Evolutionary conservation across 1,140 invertebrate species (phyloP), one percentile per base, ranked within the genome.

Genomic region (Euschistus heros): DNA sequence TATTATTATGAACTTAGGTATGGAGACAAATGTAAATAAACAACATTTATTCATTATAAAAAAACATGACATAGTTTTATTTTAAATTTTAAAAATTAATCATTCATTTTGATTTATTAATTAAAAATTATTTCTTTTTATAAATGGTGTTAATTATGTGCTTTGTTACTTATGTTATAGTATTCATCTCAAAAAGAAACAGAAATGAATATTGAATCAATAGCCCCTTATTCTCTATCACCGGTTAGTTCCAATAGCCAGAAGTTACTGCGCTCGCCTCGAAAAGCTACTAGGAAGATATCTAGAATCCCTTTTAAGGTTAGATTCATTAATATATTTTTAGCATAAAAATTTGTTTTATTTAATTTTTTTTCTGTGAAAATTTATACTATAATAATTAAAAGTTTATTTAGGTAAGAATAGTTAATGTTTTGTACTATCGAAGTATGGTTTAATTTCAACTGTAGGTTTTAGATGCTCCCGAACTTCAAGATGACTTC

Each of bases 401-500:
- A 6, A 37, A 6, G 33, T 10, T 37, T 10, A 37, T 37, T 10
- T 10, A 37, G 33, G 5, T 37, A n/a, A n/a, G n/a, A n/a, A 13
- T 37, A 10, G 33, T 13, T 37, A 10, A 37, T 37, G 33, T 37
- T 37, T 37, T 37, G 1, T 6, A 37, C 1, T 4, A 37, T 37
- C 7, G 10, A 37, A 2, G 1, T 37, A 37, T 6, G 10, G 13
- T 4, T 10, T 10, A 37, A 37, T 37, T 6, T 37, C 1, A 37
- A 6, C 33, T 13, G 8, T 50, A 80, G 79, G 87, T 97, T 0
- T 80, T 99, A 13, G 97, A 99, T 77, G 97, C 97, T 0, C 97
- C 97, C 0, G 97, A 99, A 76, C 77, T 99, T 26, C 96, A 98
- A 78, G 97, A 99, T 76, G 97, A 99, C 77, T 99, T 99, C 77